Conservation (phyloP, 2,888 invertebrate genomes). For the Tetrapedia diversipes region DNA sequence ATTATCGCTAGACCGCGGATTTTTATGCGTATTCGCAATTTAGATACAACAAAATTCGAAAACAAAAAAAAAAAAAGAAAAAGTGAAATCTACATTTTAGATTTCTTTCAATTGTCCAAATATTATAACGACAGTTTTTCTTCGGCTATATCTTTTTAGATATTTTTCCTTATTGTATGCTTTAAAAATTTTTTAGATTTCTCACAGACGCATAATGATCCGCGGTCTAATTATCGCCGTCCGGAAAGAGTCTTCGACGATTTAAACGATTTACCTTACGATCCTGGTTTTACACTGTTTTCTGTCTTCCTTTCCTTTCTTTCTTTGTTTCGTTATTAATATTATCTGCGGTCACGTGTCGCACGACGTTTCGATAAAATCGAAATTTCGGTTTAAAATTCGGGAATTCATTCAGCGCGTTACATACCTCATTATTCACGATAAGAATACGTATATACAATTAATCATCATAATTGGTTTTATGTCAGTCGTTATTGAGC, state of each 20-base stretch:
- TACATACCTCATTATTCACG: conserved; percentile 41
- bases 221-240: conserved; percentile 12
- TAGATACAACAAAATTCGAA: no score
- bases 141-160: background rate
- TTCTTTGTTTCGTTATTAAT: background rate
- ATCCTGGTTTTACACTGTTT: conserved; percentile 7
- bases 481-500: conserved; percentile 64
- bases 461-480: conserved; percentile 57
- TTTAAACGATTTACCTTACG: background rate
- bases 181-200: no score
- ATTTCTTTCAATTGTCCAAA: no score
- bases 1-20: no score
- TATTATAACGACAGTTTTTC: no score
- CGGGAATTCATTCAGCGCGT: conserved; percentile 47
- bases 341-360: conserved; percentile 32
- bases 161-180: background rate
- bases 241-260: conserved; percentile 10
- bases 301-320: background rate
- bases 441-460: conserved; percentile 59
- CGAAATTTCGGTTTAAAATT: conserved; percentile 44
- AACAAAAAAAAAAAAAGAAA: no score
- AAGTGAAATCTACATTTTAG: no score
- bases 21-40: no score
- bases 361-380: conserved; percentile 40
- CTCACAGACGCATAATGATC: no score